These are phyloP conservation scores for Nipponia nippon DNA, from an alignment of 2,113 vertebrate species.

Conservation along the genomic window DNA sequence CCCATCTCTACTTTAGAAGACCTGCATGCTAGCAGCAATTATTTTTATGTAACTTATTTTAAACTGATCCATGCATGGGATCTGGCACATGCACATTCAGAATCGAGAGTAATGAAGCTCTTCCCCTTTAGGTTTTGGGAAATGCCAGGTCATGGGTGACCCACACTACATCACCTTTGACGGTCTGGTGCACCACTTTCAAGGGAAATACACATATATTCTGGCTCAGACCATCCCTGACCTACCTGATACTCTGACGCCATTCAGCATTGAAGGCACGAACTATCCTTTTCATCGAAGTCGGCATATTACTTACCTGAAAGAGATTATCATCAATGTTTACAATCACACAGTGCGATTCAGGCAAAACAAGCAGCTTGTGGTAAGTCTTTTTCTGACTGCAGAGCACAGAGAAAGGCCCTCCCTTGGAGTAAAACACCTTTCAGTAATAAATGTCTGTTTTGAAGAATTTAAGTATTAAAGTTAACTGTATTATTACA, in stretches of 20 bases:
- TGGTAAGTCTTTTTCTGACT: constrained; percentile 67
- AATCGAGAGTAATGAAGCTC: neutral
- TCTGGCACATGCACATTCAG: neutral
- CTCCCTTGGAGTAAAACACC: neutral
- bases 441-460: neutral
- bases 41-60: neutral
- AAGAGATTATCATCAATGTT: constrained; percentile 73
- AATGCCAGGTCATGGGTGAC: constrained; percentile 70
- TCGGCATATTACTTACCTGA: constrained; percentile 46
- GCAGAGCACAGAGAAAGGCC: neutral
- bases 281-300: constrained; percentile 29
- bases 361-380: constrained; percentile 57
- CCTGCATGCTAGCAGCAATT: neutral
- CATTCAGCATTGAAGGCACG: constrained; percentile 73
- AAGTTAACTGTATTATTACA: neutral
- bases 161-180: constrained; percentile 81
- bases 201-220: constrained; percentile 74
- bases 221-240: constrained; percentile 66
- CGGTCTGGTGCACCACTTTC: constrained; percentile 72
- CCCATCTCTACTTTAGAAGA: neutral
- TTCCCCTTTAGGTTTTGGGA: constrained; percentile 68
- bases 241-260: constrained; percentile 67
- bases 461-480: neutral
- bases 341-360: constrained; percentile 80
- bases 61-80: neutral